Base-by-base conservation (phyloP, 92 coral and sea anemone genomes). In the Meandrina meandrites region DNA sequence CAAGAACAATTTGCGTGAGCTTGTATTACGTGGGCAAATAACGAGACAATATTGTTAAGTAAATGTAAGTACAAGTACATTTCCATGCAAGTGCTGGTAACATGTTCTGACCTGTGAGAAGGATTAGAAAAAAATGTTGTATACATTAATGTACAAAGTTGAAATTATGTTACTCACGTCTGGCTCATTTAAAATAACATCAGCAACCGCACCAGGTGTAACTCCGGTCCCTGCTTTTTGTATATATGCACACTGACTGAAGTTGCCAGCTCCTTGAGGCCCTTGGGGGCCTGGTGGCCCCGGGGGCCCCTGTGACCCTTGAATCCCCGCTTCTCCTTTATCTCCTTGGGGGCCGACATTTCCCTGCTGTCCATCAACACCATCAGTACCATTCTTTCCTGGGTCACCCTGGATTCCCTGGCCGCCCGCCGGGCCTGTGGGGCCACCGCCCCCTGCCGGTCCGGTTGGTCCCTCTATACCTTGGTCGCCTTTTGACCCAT, bases 251-350 rank as follows among this genome's bases (percentile, higher is more conserved):
- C 89, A 86, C 67, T 67, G 84, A 51, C 89, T 79, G 57, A 86
- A 86, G 73, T 86, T 80, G 35, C 89, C 89, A 8, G 89, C 89
- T 51, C 89, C 89, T 27, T 69, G 89, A 11, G 85, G 79, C 18
- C 89, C 89, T 54, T 30, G 73, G 1, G 79, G 84, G 31, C 89
- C 89, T 53, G 15, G 48, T 4, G 48, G 34, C 10, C 87, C 87
- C 17, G 12, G 24, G 31, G 64, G 78, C 0, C 86, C 86, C 69
- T 48, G 28, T 31, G 40, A 37, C 1, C 86, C 86, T 47, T 1
- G 8, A 16, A 2, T 45, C 11, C 89, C 89, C 0, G 21, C 0
- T 15, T 50, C 72, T 69, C 89, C 89, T 57, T 70, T 31, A 34
- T 17, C 79, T 13, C 89, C 89, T 21, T 35, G 64, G n/a, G 54